phyloP scores from a whole-genome alignment of 2,797 vertebrate genomes.

The Agapornis canus region DNA sequence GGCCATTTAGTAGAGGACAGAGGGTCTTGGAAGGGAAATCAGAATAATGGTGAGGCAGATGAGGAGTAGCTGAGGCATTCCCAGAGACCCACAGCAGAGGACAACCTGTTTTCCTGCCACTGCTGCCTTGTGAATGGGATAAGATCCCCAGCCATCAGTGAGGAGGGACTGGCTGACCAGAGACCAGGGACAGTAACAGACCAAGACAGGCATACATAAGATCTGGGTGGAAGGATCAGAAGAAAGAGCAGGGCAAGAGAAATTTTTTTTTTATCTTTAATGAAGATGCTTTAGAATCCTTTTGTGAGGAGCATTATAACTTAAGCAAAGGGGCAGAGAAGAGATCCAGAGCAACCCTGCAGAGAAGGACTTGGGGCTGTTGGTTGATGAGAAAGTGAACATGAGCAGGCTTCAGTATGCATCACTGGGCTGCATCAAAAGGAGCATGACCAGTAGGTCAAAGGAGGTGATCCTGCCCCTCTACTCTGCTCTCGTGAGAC shows the following conservation, averaged over 20 bases:
- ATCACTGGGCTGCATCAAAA: too few relatives aligned
- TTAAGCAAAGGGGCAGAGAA: background rate
- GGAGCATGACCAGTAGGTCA: too few relatives aligned
- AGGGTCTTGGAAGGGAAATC: background rate
- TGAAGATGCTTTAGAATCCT: background rate
- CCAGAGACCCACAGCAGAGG: background rate
- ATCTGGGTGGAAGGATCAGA: background rate
- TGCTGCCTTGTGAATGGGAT: background rate
- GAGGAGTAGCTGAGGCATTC: rapidly evolving
- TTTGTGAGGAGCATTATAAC: background rate
- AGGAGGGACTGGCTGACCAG: background rate
- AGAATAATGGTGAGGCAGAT: background rate
- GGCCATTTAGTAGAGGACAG: background rate
- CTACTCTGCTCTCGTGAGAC: too few relatives aligned
- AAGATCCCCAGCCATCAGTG: background rate
- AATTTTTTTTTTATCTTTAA: background rate
- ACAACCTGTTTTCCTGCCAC: background rate
- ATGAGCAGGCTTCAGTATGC: too few relatives aligned
- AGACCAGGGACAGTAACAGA: background rate
- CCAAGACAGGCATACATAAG: background rate
- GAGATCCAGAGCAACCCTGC: too few relatives aligned
- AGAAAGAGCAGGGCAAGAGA: background rate
- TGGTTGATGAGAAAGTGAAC: too few relatives aligned
- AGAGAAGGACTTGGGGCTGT: too few relatives aligned
- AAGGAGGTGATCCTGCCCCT: too few relatives aligned